Evolutionary conservation across 2,888 invertebrate species (phyloP), one percentile per base, ranked within the genome.

Genomic region (Microplitis manilae): DNA sequence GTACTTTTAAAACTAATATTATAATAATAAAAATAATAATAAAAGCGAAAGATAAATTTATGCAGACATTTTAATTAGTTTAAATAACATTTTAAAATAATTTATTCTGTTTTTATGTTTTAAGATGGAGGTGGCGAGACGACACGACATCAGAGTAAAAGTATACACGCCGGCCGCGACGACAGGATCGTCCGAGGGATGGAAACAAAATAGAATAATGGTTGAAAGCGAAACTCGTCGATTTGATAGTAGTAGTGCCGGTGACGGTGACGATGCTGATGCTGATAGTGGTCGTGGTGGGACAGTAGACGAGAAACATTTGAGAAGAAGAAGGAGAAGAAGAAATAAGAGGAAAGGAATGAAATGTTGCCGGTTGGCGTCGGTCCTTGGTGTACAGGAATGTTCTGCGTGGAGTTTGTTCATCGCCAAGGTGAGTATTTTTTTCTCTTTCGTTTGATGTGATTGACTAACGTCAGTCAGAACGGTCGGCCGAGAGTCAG

Each of bases 401-500:
- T 50, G 50, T 50, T 50, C 50, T 50, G 13, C 50, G 50, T 50
- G 50, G 50, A 50, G 50, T 13, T 50, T 8, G 50, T 50, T 50
- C 50, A 50, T 85, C 85, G 84, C 86, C 85, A 86, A 87, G 86
- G 86, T 86, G 86, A 87, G 85, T 85, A 86, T 86, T 87, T 86
- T 87, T 86, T 85, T 84, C 86, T 85, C 85, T 83, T 82, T 40
- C 8, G n/a, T 9, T 68, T 40, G 15, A 83, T 87, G 88, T 87
- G 87, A 88, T 88, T 88, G 88, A 88, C 88, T 87, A 88, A 87
- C 87, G 88, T 88, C 88, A 88, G 86, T 87, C 87, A 88, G 82
- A 30, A 4, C 81, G 75, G 6, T 70, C n/a, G 77, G 79, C 65
- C 69, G 20, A 30, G 30, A 20, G 17, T 15, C 41, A 20, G 68